phyloP scores from a whole-genome alignment of 2,113 vertebrate genomes.

The Pan paniscus region DNA sequence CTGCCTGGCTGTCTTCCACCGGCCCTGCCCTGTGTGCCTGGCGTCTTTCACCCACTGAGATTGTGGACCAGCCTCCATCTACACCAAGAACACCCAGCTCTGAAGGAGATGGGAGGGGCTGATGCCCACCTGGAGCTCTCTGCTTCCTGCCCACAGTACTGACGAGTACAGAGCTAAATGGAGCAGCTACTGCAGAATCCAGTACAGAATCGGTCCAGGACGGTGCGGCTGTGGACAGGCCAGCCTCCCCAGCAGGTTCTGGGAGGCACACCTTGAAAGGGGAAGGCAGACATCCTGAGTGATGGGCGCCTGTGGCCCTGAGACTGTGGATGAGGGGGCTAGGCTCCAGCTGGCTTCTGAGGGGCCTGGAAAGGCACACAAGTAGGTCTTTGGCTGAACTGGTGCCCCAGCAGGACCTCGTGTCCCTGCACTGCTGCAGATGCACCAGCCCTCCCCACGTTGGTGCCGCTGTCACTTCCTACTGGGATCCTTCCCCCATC shows the following conservation, averaged over 20 bases:
- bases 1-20: background rate
- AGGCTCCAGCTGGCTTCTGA: background rate
- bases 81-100: background rate
- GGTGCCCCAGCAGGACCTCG: background rate
- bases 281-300: accelerated
- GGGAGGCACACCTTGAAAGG: background rate
- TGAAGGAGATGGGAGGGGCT: background rate
- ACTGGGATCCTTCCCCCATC: background rate
- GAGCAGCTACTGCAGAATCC: background rate
- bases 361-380: no score
- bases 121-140: background rate
- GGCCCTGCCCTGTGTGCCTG: background rate
- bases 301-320: background rate
- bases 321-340: background rate
- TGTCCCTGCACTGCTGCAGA: background rate
- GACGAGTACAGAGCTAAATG: background rate
- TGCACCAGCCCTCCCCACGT: background rate
- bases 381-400: background rate
- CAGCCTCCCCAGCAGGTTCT: no score
- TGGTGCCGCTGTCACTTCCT: background rate
- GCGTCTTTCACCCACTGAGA: background rate
- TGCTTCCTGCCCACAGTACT: accelerated
- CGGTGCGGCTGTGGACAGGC: accelerated
- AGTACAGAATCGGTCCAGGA: background rate
- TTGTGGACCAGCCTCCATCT: background rate